Base-by-base conservation (phyloP, 64 coral and sea anemone species). In the Montipora sp. region DNA sequence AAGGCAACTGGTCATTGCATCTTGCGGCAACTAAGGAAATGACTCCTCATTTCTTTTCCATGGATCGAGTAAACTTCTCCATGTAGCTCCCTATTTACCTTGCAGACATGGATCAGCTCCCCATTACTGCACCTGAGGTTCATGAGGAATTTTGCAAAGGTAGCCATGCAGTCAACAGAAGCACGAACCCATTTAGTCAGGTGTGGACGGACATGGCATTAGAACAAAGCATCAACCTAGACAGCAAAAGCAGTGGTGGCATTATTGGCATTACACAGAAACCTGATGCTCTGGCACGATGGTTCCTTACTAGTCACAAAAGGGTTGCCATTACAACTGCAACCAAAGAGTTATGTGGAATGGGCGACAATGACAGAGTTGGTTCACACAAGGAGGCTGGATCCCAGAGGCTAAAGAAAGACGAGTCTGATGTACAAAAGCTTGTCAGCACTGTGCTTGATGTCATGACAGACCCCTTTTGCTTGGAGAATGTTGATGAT, bases 61-160 rank as follows among this genome's bases (percentile, higher is more conserved):
- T 89, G 75, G 74, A 89, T 59, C 71, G 87, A 8, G 51, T 89
- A 21, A 89, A 77, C 18, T 89, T 36, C 51, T 89, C 24, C 75
- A 57, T 36, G 47, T 85, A 59, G 82, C 82, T 68, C 20, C 61
- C 19, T 8, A 57, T 57, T 57, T 57, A 57, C 53, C 53, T 57
- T 57, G 53, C 53, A 57, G 53, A 57, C 53, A 57, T 57, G 53
- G 53, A 57, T 57, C 53, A 57, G 1, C 53, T 57, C 53, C 53
- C 5, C 53, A 57, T 57, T 57, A 57, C 53, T 10, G 53, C 53
- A 57, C 53, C 53, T 57, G 53, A 57, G 53, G 53, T 57, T 57
- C 53, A 57, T 57, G 53, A 57, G 53, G 10, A 57, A 57, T 57
- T 5, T 3, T 57, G 53, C 53, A 57, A 74, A 8, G 16, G 71